Evolutionary conservation across 1,140 invertebrate genomes (phyloP).

Genomic region (Bacillus rossius): DNA sequence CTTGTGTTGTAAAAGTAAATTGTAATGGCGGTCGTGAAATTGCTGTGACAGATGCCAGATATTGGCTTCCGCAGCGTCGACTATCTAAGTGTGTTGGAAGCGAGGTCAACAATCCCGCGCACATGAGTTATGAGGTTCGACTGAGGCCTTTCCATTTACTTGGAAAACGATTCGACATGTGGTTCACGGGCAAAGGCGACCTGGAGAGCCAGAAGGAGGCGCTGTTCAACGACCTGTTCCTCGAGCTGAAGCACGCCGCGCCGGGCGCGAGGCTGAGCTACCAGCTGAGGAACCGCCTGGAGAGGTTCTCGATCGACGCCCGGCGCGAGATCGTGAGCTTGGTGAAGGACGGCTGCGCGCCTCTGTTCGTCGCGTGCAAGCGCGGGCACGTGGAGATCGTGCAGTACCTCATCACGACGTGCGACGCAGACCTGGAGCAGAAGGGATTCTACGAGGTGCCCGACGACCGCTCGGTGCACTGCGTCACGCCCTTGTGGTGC

Average conservation of each 20-base stretch:
- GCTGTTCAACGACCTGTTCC: constrained; percentile 59
- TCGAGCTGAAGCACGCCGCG: constrained; percentile 60
- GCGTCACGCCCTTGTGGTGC: constrained; percentile 89
- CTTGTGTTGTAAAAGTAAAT: too few species aligned
- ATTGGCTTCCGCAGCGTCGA: too few species aligned
- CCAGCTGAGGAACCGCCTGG: constrained; percentile 54
- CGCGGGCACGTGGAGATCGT: constrained; percentile 82
- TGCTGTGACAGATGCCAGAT: too few species aligned
- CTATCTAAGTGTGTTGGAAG: too few species aligned
- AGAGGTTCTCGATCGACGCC: constrained; percentile 50
- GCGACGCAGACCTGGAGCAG: constrained; percentile 80
- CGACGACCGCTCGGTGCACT: constrained; percentile 67
- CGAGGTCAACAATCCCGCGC: neutral
- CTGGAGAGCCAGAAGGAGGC: constrained; percentile 48
- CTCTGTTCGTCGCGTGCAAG: constrained; percentile 81
- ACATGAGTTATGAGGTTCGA: constrained; percentile 8
- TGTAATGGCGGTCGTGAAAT: too few species aligned
- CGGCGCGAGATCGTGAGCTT: constrained; percentile 58
- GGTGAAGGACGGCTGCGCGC: constrained; percentile 70
- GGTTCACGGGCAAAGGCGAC: constrained; percentile 43
- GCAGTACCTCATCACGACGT: constrained; percentile 78
- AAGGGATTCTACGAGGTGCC: constrained; percentile 69
- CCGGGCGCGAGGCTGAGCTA: constrained; percentile 62
- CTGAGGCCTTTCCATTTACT: constrained; percentile 11
- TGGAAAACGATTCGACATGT: constrained; percentile 30